These are phyloP conservation scores for Rhamnusium bicolor DNA, from an alignment of 2,888 invertebrate genomes.

Conservation along the genomic window DNA sequence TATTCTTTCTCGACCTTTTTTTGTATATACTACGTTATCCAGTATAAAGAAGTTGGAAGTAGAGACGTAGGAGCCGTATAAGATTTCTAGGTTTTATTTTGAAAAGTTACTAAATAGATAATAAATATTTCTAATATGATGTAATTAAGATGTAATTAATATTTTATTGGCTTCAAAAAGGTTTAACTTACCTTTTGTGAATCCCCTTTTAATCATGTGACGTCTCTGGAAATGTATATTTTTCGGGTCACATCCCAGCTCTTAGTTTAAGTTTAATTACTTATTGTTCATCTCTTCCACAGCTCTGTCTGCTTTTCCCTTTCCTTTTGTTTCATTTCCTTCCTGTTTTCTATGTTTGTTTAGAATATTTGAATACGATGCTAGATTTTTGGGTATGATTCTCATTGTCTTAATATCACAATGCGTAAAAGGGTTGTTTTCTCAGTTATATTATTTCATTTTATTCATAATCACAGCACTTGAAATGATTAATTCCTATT, in stretches of 20 bases:
- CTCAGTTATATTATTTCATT: slow-evolving; percentile 20
- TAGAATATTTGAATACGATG: slow-evolving; percentile 50
- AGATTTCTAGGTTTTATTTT: too few relatives aligned
- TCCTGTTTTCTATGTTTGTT: slow-evolving; percentile 53
- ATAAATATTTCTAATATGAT: too few relatives aligned
- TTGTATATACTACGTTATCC: too few relatives aligned
- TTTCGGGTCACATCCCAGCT: slow-evolving; percentile 25
- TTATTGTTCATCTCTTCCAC: slow-evolving; percentile 34
- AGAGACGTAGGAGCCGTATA: too few relatives aligned
- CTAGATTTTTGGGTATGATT: slow-evolving; percentile 48
- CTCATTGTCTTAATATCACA: slow-evolving; percentile 51
- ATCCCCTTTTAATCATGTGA: background rate
- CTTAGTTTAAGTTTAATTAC: slow-evolving; percentile 33
- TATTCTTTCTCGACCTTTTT: too few relatives aligned
- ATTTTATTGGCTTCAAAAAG: background rate
- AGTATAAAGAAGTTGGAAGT: too few relatives aligned
- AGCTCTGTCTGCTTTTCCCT: slow-evolving; percentile 16
- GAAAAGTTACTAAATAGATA: too few relatives aligned
- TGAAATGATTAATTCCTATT: slow-evolving; percentile 30
- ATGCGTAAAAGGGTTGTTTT: slow-evolving; percentile 31
- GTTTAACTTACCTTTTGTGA: background rate
- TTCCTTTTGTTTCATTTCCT: slow-evolving; percentile 47
- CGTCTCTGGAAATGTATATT: slow-evolving; percentile 25
- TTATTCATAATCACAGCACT: slow-evolving; percentile 31
- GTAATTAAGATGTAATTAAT: too few relatives aligned